Conservation (phyloP, 1,140 invertebrate species). For the Lethocerus indicus region DNA sequence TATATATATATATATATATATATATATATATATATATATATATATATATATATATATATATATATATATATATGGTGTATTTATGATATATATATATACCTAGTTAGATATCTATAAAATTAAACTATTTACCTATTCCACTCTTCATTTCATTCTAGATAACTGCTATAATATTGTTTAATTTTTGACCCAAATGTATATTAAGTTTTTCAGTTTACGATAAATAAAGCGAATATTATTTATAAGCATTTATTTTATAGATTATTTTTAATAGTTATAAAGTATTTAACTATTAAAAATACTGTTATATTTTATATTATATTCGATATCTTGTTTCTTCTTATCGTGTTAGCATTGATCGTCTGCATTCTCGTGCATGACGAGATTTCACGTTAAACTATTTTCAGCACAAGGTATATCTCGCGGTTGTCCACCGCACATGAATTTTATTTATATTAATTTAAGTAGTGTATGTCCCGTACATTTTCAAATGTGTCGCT, state of each 20-base stretch:
- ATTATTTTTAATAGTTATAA: background rate
- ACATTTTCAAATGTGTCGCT: background rate
- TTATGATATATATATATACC: background rate
- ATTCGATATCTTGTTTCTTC: background rate
- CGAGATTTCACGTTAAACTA: conserved; percentile 18
- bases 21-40: background rate
- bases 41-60: background rate
- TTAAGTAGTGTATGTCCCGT: background rate
- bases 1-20: background rate
- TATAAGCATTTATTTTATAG: background rate
- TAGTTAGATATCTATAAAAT: conserved; percentile 6
- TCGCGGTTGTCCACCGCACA: conserved; percentile 4
- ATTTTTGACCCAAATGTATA: background rate
- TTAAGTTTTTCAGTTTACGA: background rate
- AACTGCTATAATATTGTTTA: conserved; percentile 23
- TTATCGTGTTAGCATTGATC: conserved; percentile 1
- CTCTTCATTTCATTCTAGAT: background rate
- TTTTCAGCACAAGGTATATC: conserved; percentile 14
- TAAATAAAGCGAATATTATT: background rate
- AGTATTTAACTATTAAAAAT: background rate
- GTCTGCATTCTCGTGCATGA: conserved; percentile 13
- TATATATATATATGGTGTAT: background rate
- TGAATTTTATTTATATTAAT: conserved; percentile 11
- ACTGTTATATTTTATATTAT: background rate
- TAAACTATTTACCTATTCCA: background rate